Evolutionary conservation across 2,113 vertebrate species (phyloP).

Genomic region (Abramis brama): DNA sequence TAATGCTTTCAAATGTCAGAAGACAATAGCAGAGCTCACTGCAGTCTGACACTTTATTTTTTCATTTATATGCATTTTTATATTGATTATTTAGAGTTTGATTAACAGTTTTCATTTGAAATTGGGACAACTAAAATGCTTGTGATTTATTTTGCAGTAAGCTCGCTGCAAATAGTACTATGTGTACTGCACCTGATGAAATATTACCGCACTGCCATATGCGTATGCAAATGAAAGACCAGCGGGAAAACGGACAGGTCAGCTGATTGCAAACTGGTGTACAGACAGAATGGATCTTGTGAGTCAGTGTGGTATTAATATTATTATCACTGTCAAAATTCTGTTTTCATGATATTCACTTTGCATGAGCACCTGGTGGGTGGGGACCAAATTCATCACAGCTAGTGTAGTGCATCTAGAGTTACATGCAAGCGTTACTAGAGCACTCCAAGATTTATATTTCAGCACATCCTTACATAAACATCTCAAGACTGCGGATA

Average conservation of each 20-base stretch:
- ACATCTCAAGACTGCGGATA: slow-evolving; percentile 2
- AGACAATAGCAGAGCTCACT: neutral
- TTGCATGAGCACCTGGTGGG: slow-evolving; percentile 5
- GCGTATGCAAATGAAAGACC: neutral
- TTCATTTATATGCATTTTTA: no score
- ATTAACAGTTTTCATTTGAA: neutral
- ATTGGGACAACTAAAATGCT: neutral
- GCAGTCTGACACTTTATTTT: no score
- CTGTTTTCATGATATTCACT: neutral
- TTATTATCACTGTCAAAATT: neutral
- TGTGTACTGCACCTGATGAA: slow-evolving; percentile 23
- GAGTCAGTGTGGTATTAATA: neutral
- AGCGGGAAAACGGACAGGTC: neutral
- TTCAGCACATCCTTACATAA: slow-evolving; percentile 16
- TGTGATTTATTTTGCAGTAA: slow-evolving; percentile 37
- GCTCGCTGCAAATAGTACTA: neutral
- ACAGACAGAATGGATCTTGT: neutral
- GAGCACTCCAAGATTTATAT: slow-evolving; percentile 15
- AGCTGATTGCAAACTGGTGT: neutral
- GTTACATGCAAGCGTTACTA: neutral
- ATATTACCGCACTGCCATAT: neutral
- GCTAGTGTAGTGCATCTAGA: neutral
- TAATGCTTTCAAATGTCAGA: neutral
- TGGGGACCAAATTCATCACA: slow-evolving; percentile 25
- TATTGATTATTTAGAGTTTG: no score